Percentiles rank a stretch among this genome's conserved stretches.
phyloP scores from a whole-genome alignment of 2,888 invertebrate genomes.

The Acrobasis suavella region DNA sequence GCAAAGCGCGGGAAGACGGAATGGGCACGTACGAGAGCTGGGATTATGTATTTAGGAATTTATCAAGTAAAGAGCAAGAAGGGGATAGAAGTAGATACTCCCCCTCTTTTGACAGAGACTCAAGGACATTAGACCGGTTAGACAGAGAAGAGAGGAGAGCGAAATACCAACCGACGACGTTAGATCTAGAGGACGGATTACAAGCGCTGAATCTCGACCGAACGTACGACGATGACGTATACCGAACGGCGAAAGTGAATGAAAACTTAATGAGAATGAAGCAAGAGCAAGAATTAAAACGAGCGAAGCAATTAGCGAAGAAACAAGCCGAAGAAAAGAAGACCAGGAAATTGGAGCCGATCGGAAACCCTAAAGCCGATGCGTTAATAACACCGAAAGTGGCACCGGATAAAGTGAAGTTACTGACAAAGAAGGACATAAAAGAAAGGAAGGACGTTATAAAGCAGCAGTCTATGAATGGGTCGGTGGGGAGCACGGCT shows the following conservation, averaged over 20 bases:
- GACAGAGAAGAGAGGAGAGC: conserved; percentile 68
- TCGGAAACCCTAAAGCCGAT: conserved; percentile 64
- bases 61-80: conserved; percentile 88
- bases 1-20: conserved; percentile 84
- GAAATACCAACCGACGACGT: conserved; percentile 75
- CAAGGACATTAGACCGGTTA: conserved; percentile 69
- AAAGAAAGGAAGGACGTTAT: conserved; percentile 68
- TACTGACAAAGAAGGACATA: conserved; percentile 67
- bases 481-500: conserved; percentile 42
- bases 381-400: conserved; percentile 60
- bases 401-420: conserved; percentile 69
- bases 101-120: conserved; percentile 72
- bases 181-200: conserved; percentile 82
- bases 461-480: conserved; percentile 68
- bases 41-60: conserved; percentile 90
- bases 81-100: conserved; percentile 86
- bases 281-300: conserved; percentile 67
- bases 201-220: conserved; percentile 78
- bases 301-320: conserved; percentile 59
- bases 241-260: conserved; percentile 77
- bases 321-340: conserved; percentile 60
- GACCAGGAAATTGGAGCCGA: conserved; percentile 62
- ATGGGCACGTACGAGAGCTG: conserved; percentile 88
- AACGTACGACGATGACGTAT: conserved; percentile 67
- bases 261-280: conserved; percentile 75